Percentiles rank a stretch among this genome's conserved stretches.
Conservation (phyloP, 2,797 vertebrate genomes). For the Simalia tracyae region DNA sequence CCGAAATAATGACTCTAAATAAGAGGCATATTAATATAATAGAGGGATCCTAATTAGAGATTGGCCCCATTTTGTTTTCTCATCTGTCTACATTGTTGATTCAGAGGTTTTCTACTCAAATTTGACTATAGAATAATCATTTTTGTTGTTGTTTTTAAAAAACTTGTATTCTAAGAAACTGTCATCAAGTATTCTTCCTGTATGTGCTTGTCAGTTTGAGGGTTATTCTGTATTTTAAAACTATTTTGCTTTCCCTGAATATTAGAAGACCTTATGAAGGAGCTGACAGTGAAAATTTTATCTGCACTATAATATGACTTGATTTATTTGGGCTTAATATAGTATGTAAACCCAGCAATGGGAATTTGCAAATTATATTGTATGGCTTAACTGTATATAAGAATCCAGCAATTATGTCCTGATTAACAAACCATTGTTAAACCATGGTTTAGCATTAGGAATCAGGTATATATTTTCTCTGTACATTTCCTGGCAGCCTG, state of each 20-base stretch:
- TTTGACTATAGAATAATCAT: slow-evolving; percentile 7
- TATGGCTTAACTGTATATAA: too few relatives aligned
- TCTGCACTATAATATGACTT: too few relatives aligned
- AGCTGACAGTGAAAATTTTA: not conserved
- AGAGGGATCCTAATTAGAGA: not conserved
- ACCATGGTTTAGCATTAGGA: too few relatives aligned
- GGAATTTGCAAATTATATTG: too few relatives aligned
- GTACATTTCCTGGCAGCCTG: not conserved
- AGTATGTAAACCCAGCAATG: too few relatives aligned
- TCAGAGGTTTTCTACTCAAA: not conserved
- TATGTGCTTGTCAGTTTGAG: not conserved
- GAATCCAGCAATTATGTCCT: too few relatives aligned
- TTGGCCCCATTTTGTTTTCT: slow-evolving; percentile 34
- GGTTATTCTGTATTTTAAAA: slow-evolving; percentile 5
- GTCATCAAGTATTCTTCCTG: slow-evolving; percentile 26
- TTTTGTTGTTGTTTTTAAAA: not conserved
- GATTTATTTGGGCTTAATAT: too few relatives aligned
- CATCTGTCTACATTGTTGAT: slow-evolving; percentile 6
- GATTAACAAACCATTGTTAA: too few relatives aligned
- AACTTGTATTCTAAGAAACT: slow-evolving; percentile 28
- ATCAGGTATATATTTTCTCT: slow-evolving; percentile 11
- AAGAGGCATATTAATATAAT: slow-evolving; percentile 25
- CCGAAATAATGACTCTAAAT: not conserved
- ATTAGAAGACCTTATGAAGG: slow-evolving; percentile 12
- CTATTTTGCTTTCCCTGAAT: not conserved